phyloP scores from a whole-genome alignment of 2,113 vertebrate species.

The Corythornis madagascariensis region DNA sequence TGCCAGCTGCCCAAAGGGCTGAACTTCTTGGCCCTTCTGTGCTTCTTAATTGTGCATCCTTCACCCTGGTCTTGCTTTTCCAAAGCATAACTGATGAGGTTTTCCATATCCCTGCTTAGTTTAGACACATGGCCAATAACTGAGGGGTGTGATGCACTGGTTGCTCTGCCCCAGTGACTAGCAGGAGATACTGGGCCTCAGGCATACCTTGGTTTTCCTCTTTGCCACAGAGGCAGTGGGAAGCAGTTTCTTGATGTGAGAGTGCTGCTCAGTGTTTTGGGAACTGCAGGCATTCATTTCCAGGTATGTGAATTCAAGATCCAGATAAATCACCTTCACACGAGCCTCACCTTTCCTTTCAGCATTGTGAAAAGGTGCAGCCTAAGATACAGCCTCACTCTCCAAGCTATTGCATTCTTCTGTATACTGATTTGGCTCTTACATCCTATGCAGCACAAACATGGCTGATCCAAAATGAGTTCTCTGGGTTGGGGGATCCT shows the following conservation, averaged over 20 bases:
- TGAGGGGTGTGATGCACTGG: neutral
- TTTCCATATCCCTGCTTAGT: neutral
- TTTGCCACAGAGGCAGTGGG: neutral
- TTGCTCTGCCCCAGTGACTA: neutral
- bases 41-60: neutral
- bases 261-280: neutral
- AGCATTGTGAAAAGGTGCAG: neutral
- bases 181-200: neutral
- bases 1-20: neutral
- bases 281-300: neutral
- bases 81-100: neutral
- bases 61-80: neutral
- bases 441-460: neutral
- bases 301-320: neutral
- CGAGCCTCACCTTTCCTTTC: neutral
- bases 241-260: rapidly evolving
- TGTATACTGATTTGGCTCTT: neutral
- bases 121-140: neutral
- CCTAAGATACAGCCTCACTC: neutral
- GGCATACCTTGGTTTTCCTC: neutral
- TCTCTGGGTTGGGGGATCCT: conserved; percentile 14
- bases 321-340: neutral
- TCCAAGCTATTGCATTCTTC: neutral
- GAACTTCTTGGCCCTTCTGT: neutral
- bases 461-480: neutral